Evolutionary conservation across 1,140 invertebrate species (phyloP).

Genomic region (Ceratosolen fusciceps): DNA sequence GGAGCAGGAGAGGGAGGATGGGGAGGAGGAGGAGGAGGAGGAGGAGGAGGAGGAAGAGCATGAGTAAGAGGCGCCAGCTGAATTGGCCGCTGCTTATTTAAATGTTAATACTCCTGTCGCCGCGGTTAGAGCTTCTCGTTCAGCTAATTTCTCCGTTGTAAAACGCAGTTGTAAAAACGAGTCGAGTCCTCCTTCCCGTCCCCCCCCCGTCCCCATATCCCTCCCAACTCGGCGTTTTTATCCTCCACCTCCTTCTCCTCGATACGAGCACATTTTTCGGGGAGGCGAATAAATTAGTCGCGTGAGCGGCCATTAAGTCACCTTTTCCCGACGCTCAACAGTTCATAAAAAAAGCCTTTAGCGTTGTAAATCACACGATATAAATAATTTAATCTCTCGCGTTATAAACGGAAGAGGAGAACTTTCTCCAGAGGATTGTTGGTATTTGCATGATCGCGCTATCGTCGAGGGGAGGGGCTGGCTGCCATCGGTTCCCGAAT

Average conservation of each 20-base stretch:
- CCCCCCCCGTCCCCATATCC: too few relatives aligned
- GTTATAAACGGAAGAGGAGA: neutral
- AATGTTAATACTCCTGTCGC: constrained; percentile 37
- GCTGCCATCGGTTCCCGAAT: neutral
- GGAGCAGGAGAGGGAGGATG: neutral
- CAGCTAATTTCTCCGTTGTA: constrained; percentile 32
- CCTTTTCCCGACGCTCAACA: constrained; percentile 5
- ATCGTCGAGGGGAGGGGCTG: too few relatives aligned
- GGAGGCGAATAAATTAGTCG: constrained; percentile 18
- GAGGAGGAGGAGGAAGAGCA: neutral
- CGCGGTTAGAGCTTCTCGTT: constrained; percentile 6
- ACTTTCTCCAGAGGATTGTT: neutral
- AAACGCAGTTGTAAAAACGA: constrained; percentile 25
- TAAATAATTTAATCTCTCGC: constrained; percentile 7
- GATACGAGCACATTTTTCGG: neutral
- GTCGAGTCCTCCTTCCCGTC: neutral
- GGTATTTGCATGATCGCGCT: neutral
- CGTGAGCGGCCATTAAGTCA: neutral
- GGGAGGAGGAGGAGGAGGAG: neutral
- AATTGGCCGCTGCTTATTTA: constrained; percentile 19
- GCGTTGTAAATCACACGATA: constrained; percentile 12
- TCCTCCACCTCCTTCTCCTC: neutral
- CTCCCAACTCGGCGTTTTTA: too few relatives aligned
- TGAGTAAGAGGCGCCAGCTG: constrained; percentile 12
- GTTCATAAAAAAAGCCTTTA: constrained; percentile 25